Conservation (phyloP, 2,797 vertebrate genomes). For the Pseudochirops cupreus region DNA sequence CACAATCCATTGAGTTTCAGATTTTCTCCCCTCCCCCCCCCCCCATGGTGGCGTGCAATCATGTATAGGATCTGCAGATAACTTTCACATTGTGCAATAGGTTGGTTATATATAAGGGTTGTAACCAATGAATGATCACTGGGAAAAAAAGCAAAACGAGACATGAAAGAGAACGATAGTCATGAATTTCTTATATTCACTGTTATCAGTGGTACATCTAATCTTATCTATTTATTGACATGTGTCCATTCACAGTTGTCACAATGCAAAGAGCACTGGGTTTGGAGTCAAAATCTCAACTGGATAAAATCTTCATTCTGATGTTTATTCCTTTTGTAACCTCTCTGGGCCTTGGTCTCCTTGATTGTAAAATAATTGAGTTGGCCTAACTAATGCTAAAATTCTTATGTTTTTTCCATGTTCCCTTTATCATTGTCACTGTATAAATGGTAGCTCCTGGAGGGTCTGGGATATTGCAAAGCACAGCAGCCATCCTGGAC, state of each 20-base stretch:
- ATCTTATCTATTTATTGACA: background rate
- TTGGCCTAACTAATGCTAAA: background rate
- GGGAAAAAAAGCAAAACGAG: no score
- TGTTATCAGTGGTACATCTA: background rate
- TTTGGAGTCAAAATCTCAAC: background rate
- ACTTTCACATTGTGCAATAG: no score
- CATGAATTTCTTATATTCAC: background rate
- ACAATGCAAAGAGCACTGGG: background rate
- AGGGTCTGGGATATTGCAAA: background rate
- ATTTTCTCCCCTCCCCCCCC: no score
- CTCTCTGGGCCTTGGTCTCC: background rate
- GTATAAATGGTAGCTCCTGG: background rate
- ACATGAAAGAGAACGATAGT: background rate
- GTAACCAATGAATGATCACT: no score
- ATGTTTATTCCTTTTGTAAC: background rate
- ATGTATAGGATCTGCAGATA: no score
- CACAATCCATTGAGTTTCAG: no score
- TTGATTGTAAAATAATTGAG: background rate
- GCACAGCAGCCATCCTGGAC: background rate
- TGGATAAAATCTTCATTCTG: background rate
- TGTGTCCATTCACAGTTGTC: background rate
- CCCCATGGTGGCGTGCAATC: no score
- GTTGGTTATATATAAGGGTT: no score
- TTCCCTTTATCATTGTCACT: background rate
- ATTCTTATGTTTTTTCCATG: background rate